Evolutionary conservation across 2,888 invertebrate species (phyloP).

Genomic region (Sylvicola cinctus): DNA sequence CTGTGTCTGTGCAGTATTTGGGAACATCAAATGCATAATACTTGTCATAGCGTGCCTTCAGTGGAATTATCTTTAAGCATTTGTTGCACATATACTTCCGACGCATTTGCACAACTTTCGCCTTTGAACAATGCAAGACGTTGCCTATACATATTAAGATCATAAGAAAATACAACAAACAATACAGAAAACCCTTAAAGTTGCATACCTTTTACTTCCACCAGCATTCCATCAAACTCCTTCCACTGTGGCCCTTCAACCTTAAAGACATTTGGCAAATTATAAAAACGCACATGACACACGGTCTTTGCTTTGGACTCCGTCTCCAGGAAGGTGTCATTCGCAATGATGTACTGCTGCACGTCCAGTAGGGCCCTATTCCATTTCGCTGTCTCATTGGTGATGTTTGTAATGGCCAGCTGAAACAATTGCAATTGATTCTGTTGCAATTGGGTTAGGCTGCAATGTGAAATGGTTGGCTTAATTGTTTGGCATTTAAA

Average conservation of each 20-base stretch:
- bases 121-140: conserved; percentile 50
- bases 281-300: conserved; percentile 43
- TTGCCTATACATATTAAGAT: conserved; percentile 33
- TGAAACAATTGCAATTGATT: conserved; percentile 43
- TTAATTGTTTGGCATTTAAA: no score
- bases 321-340: conserved; percentile 17
- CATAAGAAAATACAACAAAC: no score
- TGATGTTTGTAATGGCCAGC: conserved; percentile 41
- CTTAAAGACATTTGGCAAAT: conserved; percentile 41
- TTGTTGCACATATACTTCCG: conserved; percentile 54
- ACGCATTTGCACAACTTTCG: conserved; percentile 56
- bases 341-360: conserved; percentile 30
- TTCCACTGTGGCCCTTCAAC: no score
- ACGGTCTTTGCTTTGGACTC: conserved; percentile 34
- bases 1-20: conserved; percentile 27
- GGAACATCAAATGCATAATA: conserved; percentile 26
- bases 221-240: not conserved
- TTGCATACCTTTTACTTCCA: not conserved
- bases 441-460: conserved; percentile 16
- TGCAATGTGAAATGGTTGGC: no score
- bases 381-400: conserved; percentile 38
- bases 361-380: conserved; percentile 37
- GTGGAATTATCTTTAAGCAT: conserved; percentile 44
- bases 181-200: no score
- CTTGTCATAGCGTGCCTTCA: conserved; percentile 49